A percentile compares a stretch with the other conserved stretches of the same genome.
Evolutionary conservation across 2,113 vertebrate genomes (phyloP).

Genomic region (Heterotilapia buettikoferi): DNA sequence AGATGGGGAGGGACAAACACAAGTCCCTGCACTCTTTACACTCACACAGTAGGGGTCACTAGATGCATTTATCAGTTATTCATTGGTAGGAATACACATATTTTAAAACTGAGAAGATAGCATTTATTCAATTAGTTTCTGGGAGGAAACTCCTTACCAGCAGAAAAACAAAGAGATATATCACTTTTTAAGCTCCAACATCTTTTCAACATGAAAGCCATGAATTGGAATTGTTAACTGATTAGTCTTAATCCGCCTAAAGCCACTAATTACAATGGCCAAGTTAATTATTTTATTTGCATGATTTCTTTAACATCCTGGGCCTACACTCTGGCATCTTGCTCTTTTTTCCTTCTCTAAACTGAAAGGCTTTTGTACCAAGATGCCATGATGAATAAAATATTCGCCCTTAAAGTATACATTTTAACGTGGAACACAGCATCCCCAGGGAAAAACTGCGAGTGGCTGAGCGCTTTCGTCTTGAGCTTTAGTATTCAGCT

Average conservation of each 20-base stretch:
- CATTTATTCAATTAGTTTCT: not conserved
- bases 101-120: not conserved
- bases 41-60: conserved; percentile 43
- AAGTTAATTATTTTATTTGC: not conserved
- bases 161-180: not conserved
- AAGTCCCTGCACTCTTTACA: not conserved
- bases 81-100: not conserved
- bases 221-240: not conserved
- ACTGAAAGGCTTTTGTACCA: not conserved
- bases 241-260: not conserved
- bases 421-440: not conserved
- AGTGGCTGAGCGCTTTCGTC: not conserved
- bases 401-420: not conserved
- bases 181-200: not conserved
- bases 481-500: not conserved
- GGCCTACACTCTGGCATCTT: not conserved
- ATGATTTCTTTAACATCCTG: not conserved
- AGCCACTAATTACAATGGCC: not conserved
- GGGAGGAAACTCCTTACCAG: not conserved
- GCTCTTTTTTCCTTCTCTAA: not conserved
- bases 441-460: not conserved
- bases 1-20: not conserved
- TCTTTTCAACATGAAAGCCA: not conserved
- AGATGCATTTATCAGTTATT: not conserved
- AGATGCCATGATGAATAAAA: not conserved